A percentile compares a stretch with the other conserved stretches of the same genome.
These are phyloP conservation scores for Nyctereutes procyonoides DNA, from an alignment of 2,113 vertebrate genomes.

Conservation along the genomic window DNA sequence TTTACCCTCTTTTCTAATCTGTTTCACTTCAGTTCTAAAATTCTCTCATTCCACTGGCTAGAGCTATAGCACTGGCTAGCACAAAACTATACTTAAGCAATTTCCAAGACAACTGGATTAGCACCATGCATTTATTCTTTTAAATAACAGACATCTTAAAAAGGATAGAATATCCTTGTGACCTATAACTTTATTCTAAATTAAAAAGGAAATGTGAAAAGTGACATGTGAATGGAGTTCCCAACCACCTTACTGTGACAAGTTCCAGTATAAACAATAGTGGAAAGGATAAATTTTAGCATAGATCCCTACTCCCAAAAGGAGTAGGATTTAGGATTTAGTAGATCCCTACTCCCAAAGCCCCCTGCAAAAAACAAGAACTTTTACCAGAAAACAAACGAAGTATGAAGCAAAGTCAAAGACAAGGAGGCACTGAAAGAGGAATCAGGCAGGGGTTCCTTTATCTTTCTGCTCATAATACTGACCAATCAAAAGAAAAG, in stretches of 20 bases:
- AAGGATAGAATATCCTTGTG: neutral
- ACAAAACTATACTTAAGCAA: neutral
- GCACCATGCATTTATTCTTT: neutral
- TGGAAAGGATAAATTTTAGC: neutral
- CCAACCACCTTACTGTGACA: neutral
- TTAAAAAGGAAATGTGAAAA: conserved; percentile 9
- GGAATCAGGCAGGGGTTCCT: neutral
- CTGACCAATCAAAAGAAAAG: neutral
- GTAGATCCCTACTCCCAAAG: neutral
- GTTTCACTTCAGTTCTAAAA: neutral
- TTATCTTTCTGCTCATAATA: neutral
- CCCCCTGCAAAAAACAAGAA: neutral
- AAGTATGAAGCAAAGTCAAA: neutral
- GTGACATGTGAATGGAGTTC: neutral
- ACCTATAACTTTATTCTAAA: neutral
- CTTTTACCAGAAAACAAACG: conserved; percentile 34
- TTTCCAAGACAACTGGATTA: conserved; percentile 26
- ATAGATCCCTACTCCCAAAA: neutral
- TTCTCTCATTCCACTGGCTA: neutral
- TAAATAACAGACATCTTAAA: conserved; percentile 36
- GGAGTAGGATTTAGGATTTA: too few relatives aligned
- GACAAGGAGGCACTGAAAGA: neutral
- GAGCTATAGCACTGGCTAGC: neutral
- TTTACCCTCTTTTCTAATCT: neutral
- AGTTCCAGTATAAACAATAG: neutral